Evolutionary conservation across 37 sponge, comb jelly and placozoan genomes (phyloP).

Genomic region (Haliclona indistincta): DNA sequence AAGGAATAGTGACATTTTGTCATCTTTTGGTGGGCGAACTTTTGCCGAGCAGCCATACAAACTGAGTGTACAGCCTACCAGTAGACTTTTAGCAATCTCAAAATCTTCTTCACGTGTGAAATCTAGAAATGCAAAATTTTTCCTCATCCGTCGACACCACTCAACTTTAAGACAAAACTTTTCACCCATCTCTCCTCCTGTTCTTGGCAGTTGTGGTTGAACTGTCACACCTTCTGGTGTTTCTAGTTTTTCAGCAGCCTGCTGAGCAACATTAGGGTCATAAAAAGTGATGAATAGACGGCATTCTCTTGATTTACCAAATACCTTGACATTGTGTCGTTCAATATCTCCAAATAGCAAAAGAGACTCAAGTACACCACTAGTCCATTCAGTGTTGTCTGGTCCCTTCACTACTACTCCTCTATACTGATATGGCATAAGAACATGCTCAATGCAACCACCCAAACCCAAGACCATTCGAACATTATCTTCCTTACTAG

Average conservation of each 20-base stretch:
- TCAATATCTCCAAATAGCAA: slow-evolving; percentile 15
- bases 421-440: slow-evolving; percentile 57
- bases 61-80: not conserved
- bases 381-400: not conserved
- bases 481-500: slow-evolving; percentile 30
- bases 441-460: slow-evolving; percentile 39
- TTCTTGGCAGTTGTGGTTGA: slow-evolving; percentile 1
- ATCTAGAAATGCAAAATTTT: slow-evolving; percentile 30
- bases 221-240: slow-evolving; percentile 13
- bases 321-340: not conserved
- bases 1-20: slow-evolving; percentile 12
- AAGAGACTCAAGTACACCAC: not conserved
- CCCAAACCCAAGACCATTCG: slow-evolving; percentile 49
- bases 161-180: slow-evolving; percentile 38
- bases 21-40: slow-evolving; percentile 33
- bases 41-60: not conserved
- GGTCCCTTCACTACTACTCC: slow-evolving; percentile 26
- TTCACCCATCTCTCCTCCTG: not conserved
- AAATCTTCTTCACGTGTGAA: slow-evolving; percentile 11
- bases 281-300: slow-evolving; percentile 34
- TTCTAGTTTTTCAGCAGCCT: slow-evolving; percentile 14
- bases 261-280: slow-evolving; percentile 21
- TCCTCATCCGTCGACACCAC: slow-evolving; percentile 47
- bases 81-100: not conserved
- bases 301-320: not conserved